Percentiles rank a stretch among this genome's conserved stretches.
These are phyloP conservation scores for Polietes domitor DNA, from an alignment of 2,888 invertebrate species.

Conservation along the genomic window DNA sequence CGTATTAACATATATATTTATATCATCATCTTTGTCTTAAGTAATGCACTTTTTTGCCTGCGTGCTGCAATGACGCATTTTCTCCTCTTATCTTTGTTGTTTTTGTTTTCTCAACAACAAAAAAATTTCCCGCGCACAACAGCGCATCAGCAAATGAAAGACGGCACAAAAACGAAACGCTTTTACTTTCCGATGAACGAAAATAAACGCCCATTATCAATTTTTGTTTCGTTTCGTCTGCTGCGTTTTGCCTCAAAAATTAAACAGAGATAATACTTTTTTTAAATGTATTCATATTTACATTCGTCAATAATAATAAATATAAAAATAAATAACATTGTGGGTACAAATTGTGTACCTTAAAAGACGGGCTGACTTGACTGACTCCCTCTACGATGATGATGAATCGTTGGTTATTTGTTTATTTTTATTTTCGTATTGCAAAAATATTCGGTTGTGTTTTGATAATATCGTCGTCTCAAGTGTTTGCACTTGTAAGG, in stretches of 20 bases:
- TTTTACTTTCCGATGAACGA: slow-evolving; percentile 47
- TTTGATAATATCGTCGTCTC: too few relatives aligned
- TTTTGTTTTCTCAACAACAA: slow-evolving; percentile 35
- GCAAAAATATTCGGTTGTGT: too few relatives aligned
- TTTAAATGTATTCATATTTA: slow-evolving; percentile 3
- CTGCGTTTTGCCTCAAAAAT: background rate
- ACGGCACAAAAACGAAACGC: background rate
- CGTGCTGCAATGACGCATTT: slow-evolving; percentile 57
- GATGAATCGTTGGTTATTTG: too few relatives aligned
- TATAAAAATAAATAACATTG: background rate
- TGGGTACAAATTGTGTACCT: background rate
- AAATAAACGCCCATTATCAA: slow-evolving; percentile 36
- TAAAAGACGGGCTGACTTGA: too few relatives aligned
- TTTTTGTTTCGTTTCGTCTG: slow-evolving; percentile 8
- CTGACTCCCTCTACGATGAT: too few relatives aligned
- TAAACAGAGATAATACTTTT: background rate
- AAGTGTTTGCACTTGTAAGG: too few relatives aligned
- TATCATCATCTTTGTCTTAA: background rate
- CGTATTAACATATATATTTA: too few relatives aligned
- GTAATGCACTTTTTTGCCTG: slow-evolving; percentile 35
- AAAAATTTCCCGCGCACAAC: background rate
- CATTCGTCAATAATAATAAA: background rate
- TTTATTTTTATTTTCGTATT: too few relatives aligned
- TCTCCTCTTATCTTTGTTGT: slow-evolving; percentile 44
- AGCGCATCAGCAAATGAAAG: background rate